Evolutionary conservation across 2,888 invertebrate genomes (phyloP), one percentile per base, ranked within the genome.

Genomic region (Coelinius sp.): DNA sequence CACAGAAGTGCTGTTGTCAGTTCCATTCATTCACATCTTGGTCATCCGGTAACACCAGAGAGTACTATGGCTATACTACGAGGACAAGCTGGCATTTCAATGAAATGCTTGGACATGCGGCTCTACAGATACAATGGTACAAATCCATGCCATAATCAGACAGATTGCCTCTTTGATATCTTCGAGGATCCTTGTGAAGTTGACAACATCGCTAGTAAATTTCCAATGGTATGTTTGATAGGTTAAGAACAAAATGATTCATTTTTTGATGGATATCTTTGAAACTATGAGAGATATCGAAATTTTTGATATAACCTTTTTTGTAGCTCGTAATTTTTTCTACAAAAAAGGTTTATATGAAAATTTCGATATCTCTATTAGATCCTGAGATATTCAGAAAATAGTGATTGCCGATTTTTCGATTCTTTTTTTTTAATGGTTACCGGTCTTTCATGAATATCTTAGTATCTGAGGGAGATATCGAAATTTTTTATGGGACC

Each of bases 131-230:
- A 25, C 38, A n/a, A 79, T 77, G 67, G 74, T 68, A 17, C 76
- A 76, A 81, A 81, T 12, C 77, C 82, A 7, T 81, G 82, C 8
- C 86, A 86, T 73, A 86, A 86, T 66, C 84, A 84, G 20, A 86
- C 90, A 4, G 92, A 92, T n/a, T 94, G 94, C 80, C 89, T 94
- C 12, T 96, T 92, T 87, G 93, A 96, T 84, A 91, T 96, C 52
- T 91, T 91, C 0, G 90, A 90, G 65, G 96, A 96, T 85, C 95
- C 96, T 0, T 93, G 94, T 81, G 96, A 96, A 85, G 92, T 92
- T 67, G 92, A 92, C 79, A 94, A 96, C 81, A 82, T 91, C 24
- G 88, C 88, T 4, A 83, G 81, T 38, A 81, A 84, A 17, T 86
- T 88, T 79, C 81, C 83, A 2, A 79, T 77, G 68, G 87, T 86